Evolutionary conservation across 2,797 vertebrate species (phyloP), one percentile per base, ranked within the genome.

Genomic region (Rhincodon typus): DNA sequence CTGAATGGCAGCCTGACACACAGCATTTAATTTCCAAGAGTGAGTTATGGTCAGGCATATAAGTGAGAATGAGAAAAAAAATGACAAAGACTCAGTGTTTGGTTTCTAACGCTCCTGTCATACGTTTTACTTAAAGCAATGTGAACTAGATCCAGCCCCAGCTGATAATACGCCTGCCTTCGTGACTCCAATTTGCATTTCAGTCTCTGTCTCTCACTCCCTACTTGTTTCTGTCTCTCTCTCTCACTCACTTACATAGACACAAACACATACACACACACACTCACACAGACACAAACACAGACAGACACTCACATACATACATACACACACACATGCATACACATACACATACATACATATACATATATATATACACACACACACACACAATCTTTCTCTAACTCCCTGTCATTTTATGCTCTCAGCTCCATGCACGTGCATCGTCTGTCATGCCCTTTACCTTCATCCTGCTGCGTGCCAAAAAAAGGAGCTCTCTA

Each of bases 1-100:
- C 94, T 53, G 70, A 95, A 95, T 95, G 94, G 94, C 94, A 53
- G 94, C 53, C 42, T 95, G n/a, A n/a, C n/a, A n/a, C n/a, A n/a
- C n/a, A n/a, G n/a, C n/a, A n/a, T n/a, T n/a, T n/a, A n/a, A n/a
- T n/a, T n/a, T n/a, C n/a, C 94, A 57, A 53, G 70, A 50, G 70
- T 95, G 94, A 74, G 94, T 95, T 95, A 95, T 95, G 46, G 42
- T 74, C 42, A 42, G 42, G 8, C 94, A 95, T 74, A 19, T 74
- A 95, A 95, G 42, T 34, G 70, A 57, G 30, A 95, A 72, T 95
- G 70, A 53, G 50, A 95, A 50, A 88, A 74, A 95, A 95, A 4
- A 94, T 94, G 46, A 50, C 69, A 53, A 53, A 95, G 94, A 53
- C 30, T 95, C 42, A 50, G 46, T 53, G 70, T 72, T 95, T 74